phyloP scores from a whole-genome alignment of 2,113 vertebrate genomes.

The Solenodon paradoxus region DNA sequence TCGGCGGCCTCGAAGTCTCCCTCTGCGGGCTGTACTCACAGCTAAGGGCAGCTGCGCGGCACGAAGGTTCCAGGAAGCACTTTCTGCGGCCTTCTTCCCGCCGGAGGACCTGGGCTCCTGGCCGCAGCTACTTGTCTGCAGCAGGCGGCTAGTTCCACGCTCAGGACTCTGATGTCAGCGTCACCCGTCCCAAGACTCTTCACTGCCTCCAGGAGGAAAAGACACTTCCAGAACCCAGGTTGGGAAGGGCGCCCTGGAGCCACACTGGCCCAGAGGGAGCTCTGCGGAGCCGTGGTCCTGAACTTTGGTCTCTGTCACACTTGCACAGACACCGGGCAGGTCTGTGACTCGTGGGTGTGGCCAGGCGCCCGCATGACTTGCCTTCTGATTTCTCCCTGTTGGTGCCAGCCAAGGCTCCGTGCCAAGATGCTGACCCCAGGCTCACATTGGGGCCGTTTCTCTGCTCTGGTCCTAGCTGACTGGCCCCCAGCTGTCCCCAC shows the following conservation, averaged over 20 bases:
- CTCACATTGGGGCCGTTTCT: rapidly evolving
- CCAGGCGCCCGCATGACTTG: too few relatives aligned
- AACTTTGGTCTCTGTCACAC: not conserved
- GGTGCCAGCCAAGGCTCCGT: too few relatives aligned
- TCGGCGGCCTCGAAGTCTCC: too few relatives aligned
- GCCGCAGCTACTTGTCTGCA: not conserved
- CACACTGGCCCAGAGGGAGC: rapidly evolving
- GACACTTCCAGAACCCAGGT: not conserved
- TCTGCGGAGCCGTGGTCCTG: too few relatives aligned
- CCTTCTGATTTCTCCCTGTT: not conserved
- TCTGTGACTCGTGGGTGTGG: not conserved
- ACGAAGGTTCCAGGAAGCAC: too few relatives aligned
- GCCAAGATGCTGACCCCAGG: too few relatives aligned
- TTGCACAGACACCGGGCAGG: rapidly evolving
- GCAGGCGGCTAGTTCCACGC: too few relatives aligned
- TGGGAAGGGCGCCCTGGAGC: not conserved
- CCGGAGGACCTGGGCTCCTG: too few relatives aligned
- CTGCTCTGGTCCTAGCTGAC: not conserved
- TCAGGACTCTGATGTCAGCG: not conserved
- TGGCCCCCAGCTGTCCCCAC: not conserved
- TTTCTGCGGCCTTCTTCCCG: too few relatives aligned
- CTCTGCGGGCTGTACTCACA: too few relatives aligned
- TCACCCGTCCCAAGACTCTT: not conserved
- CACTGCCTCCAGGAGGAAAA: not conserved
- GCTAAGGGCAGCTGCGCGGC: too few relatives aligned